phyloP scores from a whole-genome alignment of 2,113 vertebrate species.

The Galemys pyrenaicus region DNA sequence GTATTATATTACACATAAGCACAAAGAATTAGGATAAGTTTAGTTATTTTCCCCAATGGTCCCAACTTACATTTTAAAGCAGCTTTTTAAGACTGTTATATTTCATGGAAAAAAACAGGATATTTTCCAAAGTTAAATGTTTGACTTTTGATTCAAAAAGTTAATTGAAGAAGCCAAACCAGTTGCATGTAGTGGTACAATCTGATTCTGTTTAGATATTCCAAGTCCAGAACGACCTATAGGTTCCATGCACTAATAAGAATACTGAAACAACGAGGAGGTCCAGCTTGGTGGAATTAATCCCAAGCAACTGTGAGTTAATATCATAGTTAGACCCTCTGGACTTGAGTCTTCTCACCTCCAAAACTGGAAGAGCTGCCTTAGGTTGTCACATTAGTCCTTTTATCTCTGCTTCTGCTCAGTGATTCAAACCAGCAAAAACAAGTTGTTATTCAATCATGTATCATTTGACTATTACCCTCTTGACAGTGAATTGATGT shows the following conservation, averaged over 20 bases:
- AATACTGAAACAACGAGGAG: not conserved
- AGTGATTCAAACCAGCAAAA: not conserved
- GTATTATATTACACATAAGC: not conserved
- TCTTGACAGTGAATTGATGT: not conserved
- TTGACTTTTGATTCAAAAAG: not conserved
- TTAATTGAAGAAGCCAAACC: not conserved
- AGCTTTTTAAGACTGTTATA: not conserved
- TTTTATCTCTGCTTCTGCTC: not conserved
- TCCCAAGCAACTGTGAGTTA: not conserved
- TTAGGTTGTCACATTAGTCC: not conserved
- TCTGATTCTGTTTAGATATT: not conserved
- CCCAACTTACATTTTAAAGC: not conserved
- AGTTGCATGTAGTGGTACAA: not conserved
- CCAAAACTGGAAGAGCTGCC: not conserved
- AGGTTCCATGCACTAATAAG: not conserved
- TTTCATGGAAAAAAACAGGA: conserved; percentile 30
- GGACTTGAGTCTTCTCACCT: not conserved
- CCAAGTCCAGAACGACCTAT: not conserved
- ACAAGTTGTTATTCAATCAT: not conserved
- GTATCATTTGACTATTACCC: not conserved
- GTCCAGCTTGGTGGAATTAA: not conserved
- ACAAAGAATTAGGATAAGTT: not conserved
- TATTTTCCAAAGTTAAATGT: conserved; percentile 1
- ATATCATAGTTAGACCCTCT: not conserved
- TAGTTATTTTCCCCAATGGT: not conserved